phyloP scores from a whole-genome alignment of 2,113 vertebrate species.

The Erinaceus europaeus region DNA sequence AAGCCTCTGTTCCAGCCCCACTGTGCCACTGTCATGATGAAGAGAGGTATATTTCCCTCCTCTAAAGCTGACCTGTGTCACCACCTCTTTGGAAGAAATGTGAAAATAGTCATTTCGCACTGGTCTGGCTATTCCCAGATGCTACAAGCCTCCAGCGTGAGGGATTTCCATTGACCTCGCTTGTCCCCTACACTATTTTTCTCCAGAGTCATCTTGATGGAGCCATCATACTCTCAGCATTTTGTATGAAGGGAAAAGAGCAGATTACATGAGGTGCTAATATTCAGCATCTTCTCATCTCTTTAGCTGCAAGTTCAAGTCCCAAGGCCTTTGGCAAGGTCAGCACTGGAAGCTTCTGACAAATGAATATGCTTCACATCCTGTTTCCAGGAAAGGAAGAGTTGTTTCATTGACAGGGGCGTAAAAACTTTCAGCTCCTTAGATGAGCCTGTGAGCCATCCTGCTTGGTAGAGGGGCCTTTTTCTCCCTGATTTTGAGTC shows the following conservation, averaged over 20 bases:
- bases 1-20: neutral
- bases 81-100: neutral
- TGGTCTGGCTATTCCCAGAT: conserved; percentile 22
- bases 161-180: neutral
- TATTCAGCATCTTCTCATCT: neutral
- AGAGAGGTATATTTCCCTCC: neutral
- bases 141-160: neutral
- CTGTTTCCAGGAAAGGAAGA: neutral
- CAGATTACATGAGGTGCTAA: neutral
- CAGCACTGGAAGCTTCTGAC: neutral
- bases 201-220: neutral
- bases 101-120: conserved; percentile 35
- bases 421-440: neutral
- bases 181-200: conserved; percentile 9
- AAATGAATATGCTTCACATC: neutral
- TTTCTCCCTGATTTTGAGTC: neutral
- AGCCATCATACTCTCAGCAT: neutral
- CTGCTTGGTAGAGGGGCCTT: neutral
- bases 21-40: fast-evolving
- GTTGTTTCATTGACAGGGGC: neutral
- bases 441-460: neutral
- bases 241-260: neutral
- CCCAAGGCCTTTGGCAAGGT: neutral
- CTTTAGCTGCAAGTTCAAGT: neutral
- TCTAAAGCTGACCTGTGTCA: conserved; percentile 44